Conservation (phyloP, 92 coral and sea anemone genomes). For the Porites divaricata region DNA sequence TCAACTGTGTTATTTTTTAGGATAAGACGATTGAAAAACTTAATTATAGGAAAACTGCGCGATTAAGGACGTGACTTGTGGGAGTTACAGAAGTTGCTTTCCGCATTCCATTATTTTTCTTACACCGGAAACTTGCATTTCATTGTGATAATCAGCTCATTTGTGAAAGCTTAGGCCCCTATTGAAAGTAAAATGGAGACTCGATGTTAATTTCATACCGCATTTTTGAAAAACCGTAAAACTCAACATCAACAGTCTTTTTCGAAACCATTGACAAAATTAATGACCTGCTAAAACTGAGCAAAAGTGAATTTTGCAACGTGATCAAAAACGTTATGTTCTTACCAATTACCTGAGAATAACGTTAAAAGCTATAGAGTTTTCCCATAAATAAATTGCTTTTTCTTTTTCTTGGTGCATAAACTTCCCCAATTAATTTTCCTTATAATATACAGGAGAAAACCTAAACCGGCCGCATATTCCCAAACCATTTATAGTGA, state of each 20-base stretch:
- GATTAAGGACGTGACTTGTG: conserved; percentile 15
- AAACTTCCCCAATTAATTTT: background rate
- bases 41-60: too few relatives aligned
- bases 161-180: background rate
- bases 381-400: background rate
- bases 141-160: background rate
- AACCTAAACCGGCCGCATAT: background rate
- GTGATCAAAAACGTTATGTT: background rate
- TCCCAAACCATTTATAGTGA: too few relatives aligned
- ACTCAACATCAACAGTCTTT: too few relatives aligned
- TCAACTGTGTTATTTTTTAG: too few relatives aligned
- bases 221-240: too few relatives aligned
- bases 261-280: background rate
- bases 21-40: too few relatives aligned
- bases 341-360: background rate
- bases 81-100: background rate
- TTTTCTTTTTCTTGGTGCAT: background rate
- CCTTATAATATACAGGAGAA: background rate
- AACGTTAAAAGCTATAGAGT: background rate
- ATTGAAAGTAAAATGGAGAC: background rate
- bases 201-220: too few relatives aligned
- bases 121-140: background rate
- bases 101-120: background rate
- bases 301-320: background rate
- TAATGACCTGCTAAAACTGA: background rate